Conservation (phyloP, 2,888 invertebrate species). For the Caenorhabditis zanzibari region DNA sequence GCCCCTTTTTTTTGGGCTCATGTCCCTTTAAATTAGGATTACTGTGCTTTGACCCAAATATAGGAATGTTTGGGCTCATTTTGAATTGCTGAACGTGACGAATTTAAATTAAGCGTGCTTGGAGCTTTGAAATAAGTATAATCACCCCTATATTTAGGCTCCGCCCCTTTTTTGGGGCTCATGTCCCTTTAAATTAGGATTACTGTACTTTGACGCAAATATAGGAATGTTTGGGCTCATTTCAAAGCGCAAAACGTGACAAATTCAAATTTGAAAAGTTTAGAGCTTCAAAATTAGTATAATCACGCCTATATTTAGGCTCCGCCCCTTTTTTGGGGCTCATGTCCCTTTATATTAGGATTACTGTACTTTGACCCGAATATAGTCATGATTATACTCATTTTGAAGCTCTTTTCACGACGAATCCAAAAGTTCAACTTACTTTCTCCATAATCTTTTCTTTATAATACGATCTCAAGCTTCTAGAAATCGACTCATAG, state of each 20-base stretch:
- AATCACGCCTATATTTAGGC: no score
- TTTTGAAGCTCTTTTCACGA: neutral
- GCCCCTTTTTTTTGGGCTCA: no score
- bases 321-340: neutral
- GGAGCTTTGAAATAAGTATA: neutral
- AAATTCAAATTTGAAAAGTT: no score
- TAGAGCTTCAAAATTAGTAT: no score
- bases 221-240: neutral
- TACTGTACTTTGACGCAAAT: neutral
- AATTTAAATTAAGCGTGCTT: no score
- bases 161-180: no score
- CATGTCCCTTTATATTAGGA: neutral
- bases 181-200: no score
- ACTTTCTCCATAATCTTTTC: slow-evolving; percentile 9
- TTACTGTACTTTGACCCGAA: slow-evolving; percentile 17
- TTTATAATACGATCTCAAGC: slow-evolving; percentile 19
- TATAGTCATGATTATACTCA: no score
- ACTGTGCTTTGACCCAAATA: no score
- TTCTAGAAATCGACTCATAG: slow-evolving; percentile 30
- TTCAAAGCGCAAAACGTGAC: no score
- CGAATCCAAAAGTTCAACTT: neutral
- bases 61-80: neutral
- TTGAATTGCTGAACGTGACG: neutral
- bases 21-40: no score
- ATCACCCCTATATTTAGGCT: neutral